These are phyloP conservation scores for Elachura formosa DNA, from an alignment of 2,113 vertebrate species.

Conservation along the genomic window DNA sequence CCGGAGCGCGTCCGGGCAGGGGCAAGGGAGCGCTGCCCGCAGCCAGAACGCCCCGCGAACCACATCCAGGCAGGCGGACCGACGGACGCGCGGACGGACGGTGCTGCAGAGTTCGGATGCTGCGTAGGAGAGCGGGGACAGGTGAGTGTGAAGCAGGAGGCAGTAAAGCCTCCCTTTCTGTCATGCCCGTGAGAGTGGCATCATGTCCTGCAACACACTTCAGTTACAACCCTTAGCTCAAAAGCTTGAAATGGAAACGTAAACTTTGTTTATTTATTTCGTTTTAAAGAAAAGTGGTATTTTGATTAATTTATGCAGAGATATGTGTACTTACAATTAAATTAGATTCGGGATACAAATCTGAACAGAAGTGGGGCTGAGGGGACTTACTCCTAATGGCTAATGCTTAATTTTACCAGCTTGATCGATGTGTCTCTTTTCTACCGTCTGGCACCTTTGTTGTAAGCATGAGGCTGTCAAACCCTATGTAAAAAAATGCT, in stretches of 20 bases:
- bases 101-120: neutral
- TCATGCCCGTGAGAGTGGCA: fast-evolving
- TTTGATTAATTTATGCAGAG: neutral
- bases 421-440: neutral
- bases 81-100: neutral
- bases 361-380: neutral
- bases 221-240: neutral
- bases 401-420: neutral
- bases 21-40: neutral
- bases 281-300: neutral
- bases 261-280: neutral
- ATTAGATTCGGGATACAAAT: neutral
- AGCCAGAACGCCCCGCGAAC: neutral
- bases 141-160: neutral
- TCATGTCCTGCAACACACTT: fast-evolving
- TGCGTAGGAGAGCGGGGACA: neutral
- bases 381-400: neutral
- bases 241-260: neutral
- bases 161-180: neutral
- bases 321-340: neutral
- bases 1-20: neutral
- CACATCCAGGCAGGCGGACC: fast-evolving
- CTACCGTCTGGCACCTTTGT: neutral
- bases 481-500: neutral
- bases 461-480: neutral